These are phyloP conservation scores for Thymelicus lineola DNA, from an alignment of 2,888 invertebrate species.

Conservation along the genomic window DNA sequence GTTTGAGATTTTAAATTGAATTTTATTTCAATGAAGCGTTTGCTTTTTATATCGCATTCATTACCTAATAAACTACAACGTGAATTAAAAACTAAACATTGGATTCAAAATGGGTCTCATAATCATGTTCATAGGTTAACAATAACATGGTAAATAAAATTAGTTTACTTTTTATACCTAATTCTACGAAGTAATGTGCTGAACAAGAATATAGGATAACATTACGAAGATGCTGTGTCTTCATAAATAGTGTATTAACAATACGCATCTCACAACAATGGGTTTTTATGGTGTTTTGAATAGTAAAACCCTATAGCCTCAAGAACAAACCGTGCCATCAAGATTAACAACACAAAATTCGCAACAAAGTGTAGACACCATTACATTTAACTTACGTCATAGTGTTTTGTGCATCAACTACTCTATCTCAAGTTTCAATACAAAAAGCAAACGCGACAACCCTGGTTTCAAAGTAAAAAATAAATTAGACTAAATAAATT, in stretches of 20 bases:
- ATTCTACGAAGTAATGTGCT: constrained; percentile 2
- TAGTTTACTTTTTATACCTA: constrained; percentile 27
- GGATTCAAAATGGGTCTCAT: not conserved
- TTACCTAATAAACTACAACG: constrained; percentile 9
- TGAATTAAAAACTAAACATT: constrained; percentile 3
- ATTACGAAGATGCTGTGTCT: not conserved
- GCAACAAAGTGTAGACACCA: constrained; percentile 16
- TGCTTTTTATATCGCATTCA: constrained; percentile 56
- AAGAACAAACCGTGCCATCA: constrained; percentile 3
- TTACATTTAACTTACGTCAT: constrained; percentile 23
- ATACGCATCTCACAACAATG: not conserved
- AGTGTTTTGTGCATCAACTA: constrained; percentile 48
- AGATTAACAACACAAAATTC: constrained; percentile 13
- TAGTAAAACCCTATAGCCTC: constrained; percentile 1
- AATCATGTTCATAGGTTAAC: constrained; percentile 16
- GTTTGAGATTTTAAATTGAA: constrained; percentile 62
- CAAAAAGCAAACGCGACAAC: constrained; percentile 71
- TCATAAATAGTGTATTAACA: constrained; percentile 3
- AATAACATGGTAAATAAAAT: constrained; percentile 34
- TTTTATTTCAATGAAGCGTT: constrained; percentile 56
- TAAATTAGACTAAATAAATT: constrained; percentile 77
- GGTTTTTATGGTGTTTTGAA: not conserved
- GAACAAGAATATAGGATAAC: constrained; percentile 1
- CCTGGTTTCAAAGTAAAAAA: constrained; percentile 65
- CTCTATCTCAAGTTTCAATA: constrained; percentile 41